phyloP scores from a whole-genome alignment of 1,140 invertebrate genomes.

The Myzus persicae region DNA sequence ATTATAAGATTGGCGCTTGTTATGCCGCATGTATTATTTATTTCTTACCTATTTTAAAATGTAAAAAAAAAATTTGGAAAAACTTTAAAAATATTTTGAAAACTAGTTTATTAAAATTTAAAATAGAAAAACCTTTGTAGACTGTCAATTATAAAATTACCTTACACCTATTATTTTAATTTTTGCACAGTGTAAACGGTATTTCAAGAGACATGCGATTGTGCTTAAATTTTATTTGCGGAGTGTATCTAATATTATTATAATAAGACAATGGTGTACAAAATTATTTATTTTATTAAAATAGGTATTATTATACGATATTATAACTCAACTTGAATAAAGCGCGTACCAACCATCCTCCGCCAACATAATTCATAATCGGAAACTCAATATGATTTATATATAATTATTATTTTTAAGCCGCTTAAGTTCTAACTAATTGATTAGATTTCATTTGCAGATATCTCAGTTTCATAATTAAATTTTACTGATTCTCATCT shows the following conservation, averaged over 20 bases:
- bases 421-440: not conserved
- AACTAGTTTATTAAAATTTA: no score
- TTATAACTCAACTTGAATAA: not conserved
- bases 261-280: no score
- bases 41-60: not conserved
- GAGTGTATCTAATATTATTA: not conserved
- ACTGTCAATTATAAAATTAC: not conserved
- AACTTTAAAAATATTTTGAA: no score
- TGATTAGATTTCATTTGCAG: not conserved
- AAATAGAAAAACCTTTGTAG: no score
- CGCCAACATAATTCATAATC: not conserved
- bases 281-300: no score
- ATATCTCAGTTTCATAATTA: not conserved
- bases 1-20: no score
- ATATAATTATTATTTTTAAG: slow-evolving; percentile 5
- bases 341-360: not conserved
- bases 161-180: not conserved
- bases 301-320: not conserved
- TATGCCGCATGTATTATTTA: no score
- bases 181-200: no score
- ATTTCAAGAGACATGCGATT: not conserved
- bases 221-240: not conserved
- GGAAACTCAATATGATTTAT: not conserved
- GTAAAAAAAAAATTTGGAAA: not conserved
- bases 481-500: not conserved